Evolutionary conservation across 2,888 invertebrate species (phyloP), one percentile per base, ranked within the genome.

Genomic region (Achlya flavicornis): DNA sequence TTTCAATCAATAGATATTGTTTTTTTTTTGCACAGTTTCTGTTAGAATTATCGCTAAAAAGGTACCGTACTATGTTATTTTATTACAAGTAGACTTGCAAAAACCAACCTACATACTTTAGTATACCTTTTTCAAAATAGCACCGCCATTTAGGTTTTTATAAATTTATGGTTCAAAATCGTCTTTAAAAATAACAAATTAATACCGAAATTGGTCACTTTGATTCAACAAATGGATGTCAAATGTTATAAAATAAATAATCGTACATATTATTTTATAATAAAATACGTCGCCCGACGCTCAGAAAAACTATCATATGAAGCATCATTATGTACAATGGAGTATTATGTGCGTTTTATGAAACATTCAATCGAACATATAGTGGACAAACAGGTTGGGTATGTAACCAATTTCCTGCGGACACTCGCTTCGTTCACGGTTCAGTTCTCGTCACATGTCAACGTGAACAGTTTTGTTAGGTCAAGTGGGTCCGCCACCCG

Each of bases 111-210:
- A 83, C 81, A 79, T 79, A 81, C 81, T 82, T 86, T 86, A 89
- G 77, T 89, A 88, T 87, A 91, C 83, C 87, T 81, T 84, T 86
- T 87, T 19, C 84, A 88, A 86, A 89, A 92, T 93, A 93, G 92
- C 92, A 93, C 92, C 92, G 83, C 90, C 90, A 83, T 89, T 84
- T 81, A 85, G 86, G 83, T 86, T 84, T 84, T 72, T 79, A 75
- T 75, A 79, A 71, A 76, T 78, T 78, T 76, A 75, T 71, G 68
- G 70, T 76, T 71, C 72, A 70, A 73, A 72, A 78, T 73, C 73
- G 76, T 67, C 70, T 74, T 75, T 70, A 74, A 79, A 26, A 79
- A 78, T 77, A 63, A 81, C 77, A 79, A 67, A 68, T 67, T 66
- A 66, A 81, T 75, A 75, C 79, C 74, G 75, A 80, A 76, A 81